Percentiles rank a stretch among this genome's conserved stretches.
These are phyloP conservation scores for Myotis myotis DNA, from an alignment of 2,797 vertebrate genomes.

Conservation along the genomic window DNA sequence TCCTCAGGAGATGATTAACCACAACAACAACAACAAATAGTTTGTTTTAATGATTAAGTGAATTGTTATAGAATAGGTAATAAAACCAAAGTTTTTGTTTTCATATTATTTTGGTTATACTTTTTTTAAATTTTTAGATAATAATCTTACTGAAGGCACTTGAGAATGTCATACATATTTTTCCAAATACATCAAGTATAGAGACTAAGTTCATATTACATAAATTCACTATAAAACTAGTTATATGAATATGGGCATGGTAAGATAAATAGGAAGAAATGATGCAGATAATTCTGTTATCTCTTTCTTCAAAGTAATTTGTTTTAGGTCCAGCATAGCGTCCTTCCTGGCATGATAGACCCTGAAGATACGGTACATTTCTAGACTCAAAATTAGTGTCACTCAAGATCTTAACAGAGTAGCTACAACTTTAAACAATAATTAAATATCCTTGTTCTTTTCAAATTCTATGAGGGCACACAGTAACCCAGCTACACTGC, in stretches of 20 bases:
- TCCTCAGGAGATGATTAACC: no score
- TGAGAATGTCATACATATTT: conserved; percentile 14
- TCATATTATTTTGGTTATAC: background rate
- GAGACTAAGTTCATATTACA: conserved; percentile 14
- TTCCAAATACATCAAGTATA: conserved; percentile 11
- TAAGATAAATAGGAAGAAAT: conserved; percentile 30
- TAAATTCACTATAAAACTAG: conserved; percentile 12
- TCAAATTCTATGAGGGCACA: background rate
- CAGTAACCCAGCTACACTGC: background rate
- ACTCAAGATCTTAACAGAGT: conserved; percentile 2
- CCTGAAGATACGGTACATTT: conserved; percentile 28
- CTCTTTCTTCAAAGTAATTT: conserved; percentile 31
- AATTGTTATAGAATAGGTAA: conserved; percentile 1
- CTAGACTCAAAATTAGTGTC: background rate
- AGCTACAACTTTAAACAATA: conserved; percentile 45
- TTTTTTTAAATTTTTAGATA: conserved; percentile 41
- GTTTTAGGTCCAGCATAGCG: conserved; percentile 7
- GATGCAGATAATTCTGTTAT: background rate
- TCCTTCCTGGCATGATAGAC: conserved; percentile 21
- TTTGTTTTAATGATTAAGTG: conserved; percentile 29
- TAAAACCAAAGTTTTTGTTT: conserved; percentile 48
- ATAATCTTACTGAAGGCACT: conserved; percentile 21
- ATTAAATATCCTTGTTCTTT: conserved; percentile 26
- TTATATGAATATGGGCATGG: background rate
- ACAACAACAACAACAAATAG: background rate